These are phyloP conservation scores for Avahi laniger DNA, from an alignment of 2,797 vertebrate genomes.

Conservation along the genomic window DNA sequence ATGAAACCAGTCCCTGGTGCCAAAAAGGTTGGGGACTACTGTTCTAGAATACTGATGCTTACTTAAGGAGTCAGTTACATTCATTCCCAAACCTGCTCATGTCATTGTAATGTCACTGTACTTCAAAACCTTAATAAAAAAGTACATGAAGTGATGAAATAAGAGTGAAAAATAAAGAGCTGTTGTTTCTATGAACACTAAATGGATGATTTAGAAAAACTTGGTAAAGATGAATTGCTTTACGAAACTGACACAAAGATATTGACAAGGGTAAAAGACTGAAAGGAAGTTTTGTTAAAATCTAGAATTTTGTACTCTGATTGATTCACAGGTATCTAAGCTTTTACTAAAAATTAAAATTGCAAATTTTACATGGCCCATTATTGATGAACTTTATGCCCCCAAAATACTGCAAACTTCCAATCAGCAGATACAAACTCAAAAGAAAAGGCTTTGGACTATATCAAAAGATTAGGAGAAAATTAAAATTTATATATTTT, in stretches of 20 bases:
- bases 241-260: background rate
- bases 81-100: background rate
- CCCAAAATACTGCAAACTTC: background rate
- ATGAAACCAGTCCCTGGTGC: too few species aligned
- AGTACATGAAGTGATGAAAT: background rate
- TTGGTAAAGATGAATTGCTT: background rate
- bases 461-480: background rate
- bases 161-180: background rate
- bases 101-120: background rate
- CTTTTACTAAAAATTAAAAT: slow-evolving; percentile 1
- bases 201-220: slow-evolving; percentile 7
- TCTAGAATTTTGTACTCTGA: background rate
- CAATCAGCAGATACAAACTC: background rate
- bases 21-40: too few species aligned
- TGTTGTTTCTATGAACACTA: background rate
- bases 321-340: background rate
- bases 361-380: background rate
- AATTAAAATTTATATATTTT: slow-evolving; percentile 7
- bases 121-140: slow-evolving; percentile 1
- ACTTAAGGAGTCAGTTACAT: background rate
- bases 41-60: background rate
- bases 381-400: background rate
- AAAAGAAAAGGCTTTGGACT: background rate
- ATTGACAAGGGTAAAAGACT: background rate
- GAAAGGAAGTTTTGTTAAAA: slow-evolving; percentile 27